Conservation (phyloP, 2,113 vertebrate species). For the Pseudolaguvia tuberculata region DNA sequence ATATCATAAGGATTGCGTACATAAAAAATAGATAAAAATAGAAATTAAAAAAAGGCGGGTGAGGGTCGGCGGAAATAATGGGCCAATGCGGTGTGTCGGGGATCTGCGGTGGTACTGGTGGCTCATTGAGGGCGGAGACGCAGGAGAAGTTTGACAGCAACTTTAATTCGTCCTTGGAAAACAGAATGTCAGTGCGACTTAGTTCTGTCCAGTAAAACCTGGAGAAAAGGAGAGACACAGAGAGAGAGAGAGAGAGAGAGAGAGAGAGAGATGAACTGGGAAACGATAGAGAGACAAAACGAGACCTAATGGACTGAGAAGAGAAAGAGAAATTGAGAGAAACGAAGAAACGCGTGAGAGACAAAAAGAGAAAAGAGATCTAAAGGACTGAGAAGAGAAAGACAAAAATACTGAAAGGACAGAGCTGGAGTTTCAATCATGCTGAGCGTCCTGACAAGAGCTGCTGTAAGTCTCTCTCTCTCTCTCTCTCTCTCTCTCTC, state of each 20-base stretch:
- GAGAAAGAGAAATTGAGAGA: no score
- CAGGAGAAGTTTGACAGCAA: conserved; percentile 19
- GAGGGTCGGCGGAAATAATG: not conserved
- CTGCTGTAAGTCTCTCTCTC: conserved; percentile 75
- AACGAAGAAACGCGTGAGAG: no score
- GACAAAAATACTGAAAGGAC: no score
- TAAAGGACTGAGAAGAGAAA: no score
- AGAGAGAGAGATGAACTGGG: no score
- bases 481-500: no score
- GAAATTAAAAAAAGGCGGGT: not conserved
- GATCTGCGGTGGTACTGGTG: not conserved
- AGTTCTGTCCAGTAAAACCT: conserved; percentile 11
- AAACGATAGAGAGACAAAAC: no score
- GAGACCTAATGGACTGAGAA: no score
- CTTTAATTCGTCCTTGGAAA: conserved; percentile 39
- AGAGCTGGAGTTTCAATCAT: conserved; percentile 59
- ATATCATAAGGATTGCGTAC: no score
- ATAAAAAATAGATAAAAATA: not conserved
- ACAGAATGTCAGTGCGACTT: conserved; percentile 35
- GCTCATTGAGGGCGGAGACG: conserved; percentile 27
- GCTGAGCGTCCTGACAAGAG: conserved; percentile 72
- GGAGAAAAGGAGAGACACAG: no score
- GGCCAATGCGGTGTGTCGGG: not conserved
- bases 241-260: no score
- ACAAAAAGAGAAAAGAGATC: no score